These are phyloP conservation scores for Lagenorhynchus albirostris DNA, from an alignment of 2,113 vertebrate genomes.

Conservation along the genomic window DNA sequence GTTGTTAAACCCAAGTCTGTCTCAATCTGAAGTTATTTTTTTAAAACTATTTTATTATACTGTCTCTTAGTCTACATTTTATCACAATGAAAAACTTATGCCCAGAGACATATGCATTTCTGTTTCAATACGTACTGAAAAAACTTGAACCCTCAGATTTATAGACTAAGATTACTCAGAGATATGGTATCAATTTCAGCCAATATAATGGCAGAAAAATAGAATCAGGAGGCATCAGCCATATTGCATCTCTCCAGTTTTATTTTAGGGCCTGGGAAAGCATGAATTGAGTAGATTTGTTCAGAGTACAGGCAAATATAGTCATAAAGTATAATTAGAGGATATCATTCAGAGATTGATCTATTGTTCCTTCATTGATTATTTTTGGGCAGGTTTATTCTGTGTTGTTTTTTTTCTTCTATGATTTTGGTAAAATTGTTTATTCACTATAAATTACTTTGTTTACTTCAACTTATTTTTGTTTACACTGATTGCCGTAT, in stretches of 20 bases:
- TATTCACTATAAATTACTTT: constrained; percentile 18
- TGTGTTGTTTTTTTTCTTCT: neutral
- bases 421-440: neutral
- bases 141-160: neutral
- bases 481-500: neutral
- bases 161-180: neutral
- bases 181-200: neutral
- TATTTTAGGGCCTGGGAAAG: neutral
- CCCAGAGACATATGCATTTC: neutral
- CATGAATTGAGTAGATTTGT: neutral
- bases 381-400: neutral
- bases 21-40: neutral
- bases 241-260: neutral
- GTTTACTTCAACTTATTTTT: constrained; percentile 25
- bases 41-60: neutral
- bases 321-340: neutral
- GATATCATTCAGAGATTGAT: neutral
- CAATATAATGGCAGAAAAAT: neutral
- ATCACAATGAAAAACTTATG: neutral
- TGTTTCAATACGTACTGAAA: neutral
- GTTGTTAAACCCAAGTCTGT: neutral
- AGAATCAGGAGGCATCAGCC: neutral
- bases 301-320: neutral
- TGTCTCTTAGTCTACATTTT: neutral
- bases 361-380: neutral